Percentiles rank a stretch among this genome's conserved stretches.
Conservation (phyloP, 1,140 invertebrate species). For the Helicoverpa zea region DNA sequence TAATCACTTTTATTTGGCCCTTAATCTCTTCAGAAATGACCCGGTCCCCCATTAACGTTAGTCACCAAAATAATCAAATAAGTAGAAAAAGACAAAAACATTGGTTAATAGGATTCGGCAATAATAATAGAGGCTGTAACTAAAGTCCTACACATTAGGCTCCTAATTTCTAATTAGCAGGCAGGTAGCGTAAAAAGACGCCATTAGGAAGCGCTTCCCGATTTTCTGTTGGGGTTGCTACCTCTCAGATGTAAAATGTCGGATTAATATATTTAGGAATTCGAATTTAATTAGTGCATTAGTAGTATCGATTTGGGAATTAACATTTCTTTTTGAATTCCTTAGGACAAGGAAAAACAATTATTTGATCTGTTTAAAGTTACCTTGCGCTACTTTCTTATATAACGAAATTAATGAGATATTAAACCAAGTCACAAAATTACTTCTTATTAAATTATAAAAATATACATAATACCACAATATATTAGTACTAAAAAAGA, state of each 20-base stretch:
- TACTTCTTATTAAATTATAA: too few species aligned
- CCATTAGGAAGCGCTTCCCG: slow-evolving; percentile 69
- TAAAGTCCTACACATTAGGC: slow-evolving; percentile 82
- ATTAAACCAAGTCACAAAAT: not conserved
- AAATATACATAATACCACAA: not conserved
- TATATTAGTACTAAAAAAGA: not conserved
- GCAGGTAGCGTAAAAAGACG: slow-evolving; percentile 85
- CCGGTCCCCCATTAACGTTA: slow-evolving; percentile 19
- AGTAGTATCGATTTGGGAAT: too few species aligned
- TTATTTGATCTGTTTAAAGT: too few species aligned
- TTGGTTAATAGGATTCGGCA: slow-evolving; percentile 75
- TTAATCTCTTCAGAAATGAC: slow-evolving; percentile 10
- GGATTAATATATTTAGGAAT: slow-evolving; percentile 12
- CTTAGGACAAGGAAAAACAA: too few species aligned
- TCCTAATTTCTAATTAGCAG: slow-evolving; percentile 84
- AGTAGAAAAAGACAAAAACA: slow-evolving; percentile 68
- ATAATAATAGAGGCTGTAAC: slow-evolving; percentile 76
- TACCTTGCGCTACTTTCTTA: too few species aligned
- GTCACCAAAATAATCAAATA: slow-evolving; percentile 50
- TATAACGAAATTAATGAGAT: too few species aligned
- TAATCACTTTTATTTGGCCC: slow-evolving; percentile 23
- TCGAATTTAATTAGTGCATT: not conserved
- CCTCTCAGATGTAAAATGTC: slow-evolving; percentile 18
- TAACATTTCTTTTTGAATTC: too few species aligned
- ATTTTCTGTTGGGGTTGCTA: slow-evolving; percentile 43